Conservation (phyloP, 2,888 invertebrate species). For the Arctia plantaginis region DNA sequence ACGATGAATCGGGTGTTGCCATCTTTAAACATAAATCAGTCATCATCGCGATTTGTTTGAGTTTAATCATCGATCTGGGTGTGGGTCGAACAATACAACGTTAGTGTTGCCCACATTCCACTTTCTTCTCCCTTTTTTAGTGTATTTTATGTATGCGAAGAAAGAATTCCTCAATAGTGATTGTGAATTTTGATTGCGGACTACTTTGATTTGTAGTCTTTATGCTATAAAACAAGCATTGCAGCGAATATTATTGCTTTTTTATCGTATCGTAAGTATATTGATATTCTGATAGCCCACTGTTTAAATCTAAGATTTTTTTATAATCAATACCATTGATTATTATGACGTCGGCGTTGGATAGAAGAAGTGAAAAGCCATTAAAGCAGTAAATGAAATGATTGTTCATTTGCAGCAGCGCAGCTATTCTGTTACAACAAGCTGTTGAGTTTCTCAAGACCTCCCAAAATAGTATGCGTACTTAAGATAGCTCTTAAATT, state of each 20-base stretch:
- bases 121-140: slow-evolving; percentile 35
- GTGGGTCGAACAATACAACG: slow-evolving; percentile 70
- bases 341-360: background rate
- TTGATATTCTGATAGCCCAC: background rate
- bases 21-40: slow-evolving; percentile 56
- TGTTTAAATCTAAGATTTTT: background rate
- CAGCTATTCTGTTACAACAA: background rate
- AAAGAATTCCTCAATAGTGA: slow-evolving; percentile 20
- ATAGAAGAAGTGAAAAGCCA: background rate
- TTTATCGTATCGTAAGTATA: background rate
- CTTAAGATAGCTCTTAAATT: too few species aligned
- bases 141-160: slow-evolving; percentile 34
- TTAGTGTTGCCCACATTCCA: slow-evolving; percentile 25
- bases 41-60: slow-evolving; percentile 54
- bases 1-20: slow-evolving; percentile 40
- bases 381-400: background rate
- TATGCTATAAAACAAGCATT: background rate
- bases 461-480: too few species aligned
- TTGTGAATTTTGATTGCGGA: slow-evolving; percentile 15
- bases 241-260: background rate
- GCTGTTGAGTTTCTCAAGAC: background rate
- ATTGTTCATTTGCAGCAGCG: background rate
- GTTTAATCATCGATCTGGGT: slow-evolving; percentile 62
- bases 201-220: background rate
- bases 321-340: background rate